Conservation (phyloP, 2,113 vertebrate genomes). For the Tetraodon nigroviridis region DNA sequence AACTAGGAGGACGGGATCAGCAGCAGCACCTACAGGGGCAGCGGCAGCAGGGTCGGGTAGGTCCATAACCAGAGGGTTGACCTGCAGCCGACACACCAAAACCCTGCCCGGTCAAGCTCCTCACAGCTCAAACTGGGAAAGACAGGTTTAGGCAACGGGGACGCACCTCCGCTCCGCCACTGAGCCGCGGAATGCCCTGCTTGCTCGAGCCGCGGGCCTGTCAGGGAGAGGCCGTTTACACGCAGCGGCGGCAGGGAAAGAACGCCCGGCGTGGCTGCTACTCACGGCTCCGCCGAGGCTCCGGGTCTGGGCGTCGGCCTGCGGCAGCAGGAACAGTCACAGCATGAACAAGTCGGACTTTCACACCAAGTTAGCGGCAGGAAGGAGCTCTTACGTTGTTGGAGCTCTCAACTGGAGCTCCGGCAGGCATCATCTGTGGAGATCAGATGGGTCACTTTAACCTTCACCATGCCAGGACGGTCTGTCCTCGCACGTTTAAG, state of each 20-base stretch:
- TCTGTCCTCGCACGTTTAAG: too few species aligned
- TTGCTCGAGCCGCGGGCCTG: conserved; percentile 59
- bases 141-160: not conserved
- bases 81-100: conserved; percentile 26
- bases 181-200: conserved; percentile 44
- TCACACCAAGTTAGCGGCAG: too few species aligned
- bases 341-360: too few species aligned
- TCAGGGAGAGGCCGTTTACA: conserved; percentile 9
- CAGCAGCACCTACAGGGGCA: not conserved
- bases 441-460: not conserved
- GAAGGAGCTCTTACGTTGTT: conserved; percentile 42
- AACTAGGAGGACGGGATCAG: not conserved
- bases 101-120: not conserved
- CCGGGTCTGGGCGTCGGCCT: conserved; percentile 23
- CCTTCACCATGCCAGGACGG: too few species aligned
- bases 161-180: conserved; percentile 13
- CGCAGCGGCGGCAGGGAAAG: too few species aligned
- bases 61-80: conserved; percentile 42
- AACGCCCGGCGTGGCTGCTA: conserved; percentile 1
- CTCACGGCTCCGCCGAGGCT: conserved; percentile 46
- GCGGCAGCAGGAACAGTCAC: conserved; percentile 45
- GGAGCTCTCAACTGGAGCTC: conserved; percentile 24
- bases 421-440: conserved; percentile 45
- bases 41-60: not conserved
- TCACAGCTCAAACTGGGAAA: not conserved